phyloP scores from a whole-genome alignment of 2,888 invertebrate species.

The Reticulitermes lucifugus region DNA sequence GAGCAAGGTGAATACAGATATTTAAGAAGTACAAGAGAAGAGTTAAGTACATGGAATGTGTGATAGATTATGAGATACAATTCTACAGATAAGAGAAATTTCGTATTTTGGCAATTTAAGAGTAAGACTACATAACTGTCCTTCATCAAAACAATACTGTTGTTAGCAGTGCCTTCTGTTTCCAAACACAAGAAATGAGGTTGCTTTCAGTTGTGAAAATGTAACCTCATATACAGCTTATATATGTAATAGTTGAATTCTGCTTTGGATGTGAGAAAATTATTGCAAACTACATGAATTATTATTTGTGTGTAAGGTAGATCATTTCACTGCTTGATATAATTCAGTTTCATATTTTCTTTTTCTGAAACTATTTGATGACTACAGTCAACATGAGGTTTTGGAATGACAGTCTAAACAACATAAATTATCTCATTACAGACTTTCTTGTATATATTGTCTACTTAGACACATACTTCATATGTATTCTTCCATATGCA shows the following conservation, averaged over 20 bases:
- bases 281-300: not conserved
- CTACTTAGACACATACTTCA: not conserved
- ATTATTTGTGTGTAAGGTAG: conserved; percentile 3
- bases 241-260: not conserved
- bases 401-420: not conserved
- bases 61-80: not conserved
- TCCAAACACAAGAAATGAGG: not conserved
- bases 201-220: not conserved
- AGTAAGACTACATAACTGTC: not conserved
- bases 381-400: not conserved
- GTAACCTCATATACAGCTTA: not conserved
- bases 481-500: not conserved
- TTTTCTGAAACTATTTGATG: not conserved
- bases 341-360: not conserved
- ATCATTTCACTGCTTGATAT: not conserved
- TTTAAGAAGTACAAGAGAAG: conserved; percentile 13
- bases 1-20: conserved; percentile 2
- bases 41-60: conserved; percentile 1
- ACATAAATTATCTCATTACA: not conserved
- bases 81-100: conserved; percentile 9
- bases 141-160: not conserved
- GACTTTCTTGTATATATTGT: not conserved
- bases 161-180: not conserved
- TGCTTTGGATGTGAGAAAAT: not conserved
- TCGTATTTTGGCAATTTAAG: not conserved